Evolutionary conservation across 2,888 invertebrate species (phyloP).

Genomic region (Oscheius sp.): DNA sequence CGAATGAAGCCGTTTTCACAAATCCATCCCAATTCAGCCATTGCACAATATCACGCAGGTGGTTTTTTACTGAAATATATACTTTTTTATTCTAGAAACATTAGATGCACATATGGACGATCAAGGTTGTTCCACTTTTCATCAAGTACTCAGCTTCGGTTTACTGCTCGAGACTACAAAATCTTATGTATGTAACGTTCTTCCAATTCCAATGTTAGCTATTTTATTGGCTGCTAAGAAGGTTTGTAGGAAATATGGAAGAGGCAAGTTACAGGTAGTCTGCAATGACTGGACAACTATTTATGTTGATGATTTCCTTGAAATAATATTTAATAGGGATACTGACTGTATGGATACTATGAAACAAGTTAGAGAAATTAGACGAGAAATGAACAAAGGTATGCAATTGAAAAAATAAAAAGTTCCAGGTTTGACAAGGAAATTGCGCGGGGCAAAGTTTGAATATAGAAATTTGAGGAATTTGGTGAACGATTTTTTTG

Average conservation of each 20-base stretch:
- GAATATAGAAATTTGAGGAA: slow-evolving; percentile 31
- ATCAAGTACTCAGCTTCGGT: slow-evolving; percentile 62
- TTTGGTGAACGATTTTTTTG: slow-evolving; percentile 22
- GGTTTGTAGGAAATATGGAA: slow-evolving; percentile 14
- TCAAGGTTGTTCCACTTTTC: slow-evolving; percentile 37
- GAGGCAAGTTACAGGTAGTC: slow-evolving; percentile 31
- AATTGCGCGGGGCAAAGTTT: slow-evolving; percentile 36
- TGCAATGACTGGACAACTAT: slow-evolving; percentile 34
- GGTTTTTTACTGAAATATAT: background rate
- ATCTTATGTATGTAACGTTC: slow-evolving; percentile 57
- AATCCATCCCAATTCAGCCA: slow-evolving; percentile 64
- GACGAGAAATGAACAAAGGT: slow-evolving; percentile 41
- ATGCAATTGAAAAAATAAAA: background rate
- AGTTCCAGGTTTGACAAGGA: slow-evolving; percentile 32
- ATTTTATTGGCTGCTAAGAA: slow-evolving; percentile 51
- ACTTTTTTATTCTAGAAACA: slow-evolving; percentile 36
- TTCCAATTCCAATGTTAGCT: slow-evolving; percentile 51
- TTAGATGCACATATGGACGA: slow-evolving; percentile 42
- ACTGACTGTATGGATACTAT: slow-evolving; percentile 40
- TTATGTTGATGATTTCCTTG: slow-evolving; percentile 48
- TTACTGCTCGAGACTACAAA: slow-evolving; percentile 65
- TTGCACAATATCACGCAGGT: slow-evolving; percentile 59
- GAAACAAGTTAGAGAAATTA: slow-evolving; percentile 38
- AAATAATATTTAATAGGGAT: slow-evolving; percentile 38
- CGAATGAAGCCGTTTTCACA: slow-evolving; percentile 60